Evolutionary conservation across 2,888 invertebrate genomes (phyloP), one percentile per base, ranked within the genome.

Genomic region (Synanthedon tipuliformis): DNA sequence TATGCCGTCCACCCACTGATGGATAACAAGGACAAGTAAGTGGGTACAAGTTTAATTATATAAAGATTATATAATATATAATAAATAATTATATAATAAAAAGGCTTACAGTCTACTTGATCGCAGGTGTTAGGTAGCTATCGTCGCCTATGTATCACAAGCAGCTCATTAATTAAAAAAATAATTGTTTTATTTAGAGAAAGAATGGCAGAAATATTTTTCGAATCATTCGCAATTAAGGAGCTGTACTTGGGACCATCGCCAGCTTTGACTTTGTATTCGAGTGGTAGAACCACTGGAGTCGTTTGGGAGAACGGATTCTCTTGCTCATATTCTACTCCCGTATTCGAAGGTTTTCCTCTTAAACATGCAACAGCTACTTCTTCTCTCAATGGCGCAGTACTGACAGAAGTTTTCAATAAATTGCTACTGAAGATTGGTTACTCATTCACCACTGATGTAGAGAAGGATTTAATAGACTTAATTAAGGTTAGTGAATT

Each of bases 391-490:
- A 94, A 94, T 65, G 96, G 96, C 66, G 92, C 95, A 62, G 92
- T 94, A 72, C 88, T 97, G 73, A 75, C 77, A 0, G 92, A 94
- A 73, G 93, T 93, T 82, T 90, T 96, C 72, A 94, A 94, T 91
- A 93, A 92, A 81, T 92, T 95, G 87, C 88, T 96, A 64, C 90
- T 91, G 55, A 92, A 93, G 72, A 90, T 94, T 68, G 95, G 95
- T 63, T 95, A 95, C 87, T 93, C 92, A 57, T 95, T 96, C 90
- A 95, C 94, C 64, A 96, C 96, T 76, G 94, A 93, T 50, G 92
- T 92, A 71, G 96, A 96, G 80, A 89, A 92, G 68, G 96, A 97
- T 89, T 92, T 97, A 68, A 92, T 97, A 55, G 92, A 96, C 69
- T 93, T 94, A 79, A 96, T 97, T 77, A 97, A 97, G 90, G 96